These are phyloP conservation scores for Drosophila quinaria DNA, from an alignment of 2,888 invertebrate species.

Conservation along the genomic window DNA sequence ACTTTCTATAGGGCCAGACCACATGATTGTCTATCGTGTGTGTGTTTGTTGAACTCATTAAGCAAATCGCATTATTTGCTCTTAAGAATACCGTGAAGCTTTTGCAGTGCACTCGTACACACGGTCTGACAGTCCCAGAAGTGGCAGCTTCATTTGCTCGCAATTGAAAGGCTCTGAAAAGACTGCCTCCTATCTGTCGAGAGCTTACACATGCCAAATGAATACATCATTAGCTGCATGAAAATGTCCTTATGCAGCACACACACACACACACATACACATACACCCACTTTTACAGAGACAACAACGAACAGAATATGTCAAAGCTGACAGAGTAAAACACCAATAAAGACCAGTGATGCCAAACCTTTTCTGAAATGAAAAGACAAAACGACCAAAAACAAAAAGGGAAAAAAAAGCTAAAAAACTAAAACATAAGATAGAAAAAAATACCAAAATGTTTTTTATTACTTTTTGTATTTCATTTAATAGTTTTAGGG, in stretches of 20 bases:
- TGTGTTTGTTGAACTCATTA: conserved; percentile 63
- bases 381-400: too few relatives aligned
- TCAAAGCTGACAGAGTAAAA: conserved; percentile 51
- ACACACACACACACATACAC: conserved; percentile 19
- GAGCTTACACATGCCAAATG: conserved; percentile 69
- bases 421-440: too few relatives aligned
- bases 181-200: conserved; percentile 39
- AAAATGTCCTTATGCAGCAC: conserved; percentile 64
- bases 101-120: conserved; percentile 65
- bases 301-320: conserved; percentile 51
- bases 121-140: conserved; percentile 64
- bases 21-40: too few relatives aligned
- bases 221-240: conserved; percentile 79
- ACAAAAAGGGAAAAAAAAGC: too few relatives aligned
- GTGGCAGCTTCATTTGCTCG: conserved; percentile 70
- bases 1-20: too few relatives aligned
- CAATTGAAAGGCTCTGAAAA: conserved; percentile 69
- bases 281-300: neutral
- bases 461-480: too few relatives aligned
- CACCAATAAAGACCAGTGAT: conserved; percentile 2
- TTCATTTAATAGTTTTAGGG: too few relatives aligned
- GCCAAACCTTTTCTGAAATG: too few relatives aligned
- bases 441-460: too few relatives aligned
- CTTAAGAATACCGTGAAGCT: conserved; percentile 55
- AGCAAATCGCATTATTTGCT: conserved; percentile 76